A percentile compares a stretch with the other conserved stretches of the same genome.
These are phyloP conservation scores for Hycleus cichorii DNA, from an alignment of 1,140 invertebrate genomes.

Conservation along the genomic window DNA sequence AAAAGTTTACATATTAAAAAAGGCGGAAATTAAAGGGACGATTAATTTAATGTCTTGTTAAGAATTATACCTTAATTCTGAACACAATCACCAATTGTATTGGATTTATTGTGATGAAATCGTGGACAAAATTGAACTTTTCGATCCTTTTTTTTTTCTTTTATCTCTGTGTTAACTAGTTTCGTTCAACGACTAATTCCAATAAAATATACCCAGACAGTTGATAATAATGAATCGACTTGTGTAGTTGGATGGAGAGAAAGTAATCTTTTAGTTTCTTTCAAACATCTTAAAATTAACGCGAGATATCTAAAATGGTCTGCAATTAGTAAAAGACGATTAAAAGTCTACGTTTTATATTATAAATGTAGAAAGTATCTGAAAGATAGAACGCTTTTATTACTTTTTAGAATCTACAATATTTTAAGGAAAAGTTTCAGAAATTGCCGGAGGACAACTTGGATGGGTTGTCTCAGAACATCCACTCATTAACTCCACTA, in stretches of 20 bases:
- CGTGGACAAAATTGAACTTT: slow-evolving; percentile 36
- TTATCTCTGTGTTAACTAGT: slow-evolving; percentile 16
- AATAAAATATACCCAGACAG: neutral
- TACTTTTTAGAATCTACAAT: slow-evolving; percentile 10
- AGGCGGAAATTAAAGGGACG: too few relatives aligned
- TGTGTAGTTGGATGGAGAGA: too few relatives aligned
- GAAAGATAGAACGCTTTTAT: slow-evolving; percentile 13
- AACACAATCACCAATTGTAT: slow-evolving; percentile 29
- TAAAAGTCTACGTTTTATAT: slow-evolving; percentile 2
- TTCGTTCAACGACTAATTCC: slow-evolving; percentile 21
- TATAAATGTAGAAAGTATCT: slow-evolving; percentile 13
- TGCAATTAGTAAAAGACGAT: too few relatives aligned
- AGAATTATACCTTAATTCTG: neutral
- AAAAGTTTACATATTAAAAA: too few relatives aligned
- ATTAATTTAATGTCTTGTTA: too few relatives aligned
- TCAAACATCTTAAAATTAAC: too few relatives aligned
- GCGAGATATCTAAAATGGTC: too few relatives aligned
- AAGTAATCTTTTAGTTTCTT: too few relatives aligned
- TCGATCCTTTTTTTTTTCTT: slow-evolving; percentile 34
- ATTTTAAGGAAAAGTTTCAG: slow-evolving; percentile 11
- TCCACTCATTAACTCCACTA: slow-evolving; percentile 8
- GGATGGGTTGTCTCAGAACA: slow-evolving; percentile 4
- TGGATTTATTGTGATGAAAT: slow-evolving; percentile 39
- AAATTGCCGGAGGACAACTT: slow-evolving; percentile 11
- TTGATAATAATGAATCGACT: too few relatives aligned